Evolutionary conservation across 2,888 invertebrate genomes (phyloP), one percentile per base, ranked within the genome.

Genomic region (Omphaloscelis lunosa): DNA sequence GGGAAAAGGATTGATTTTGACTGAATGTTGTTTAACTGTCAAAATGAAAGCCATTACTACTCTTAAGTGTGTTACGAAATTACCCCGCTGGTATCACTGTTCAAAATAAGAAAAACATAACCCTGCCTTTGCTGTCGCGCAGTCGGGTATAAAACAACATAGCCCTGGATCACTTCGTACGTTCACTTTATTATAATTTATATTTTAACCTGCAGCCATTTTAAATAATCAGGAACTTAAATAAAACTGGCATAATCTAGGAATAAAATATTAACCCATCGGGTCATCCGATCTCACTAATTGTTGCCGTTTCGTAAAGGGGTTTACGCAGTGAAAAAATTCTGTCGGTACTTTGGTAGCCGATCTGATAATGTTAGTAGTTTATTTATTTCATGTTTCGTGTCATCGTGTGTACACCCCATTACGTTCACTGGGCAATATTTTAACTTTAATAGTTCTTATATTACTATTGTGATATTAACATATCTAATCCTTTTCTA

Each of bases 381-480:
- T 20, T 23, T 53, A 7, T 20, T 23, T 11, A 27, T 59, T 27
- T 39, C 7, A 23, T 6, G 12, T 15, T 59, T 17, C 56, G 12
- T 48, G 12, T 66, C 8, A 15, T 62, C 29, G 15, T 59, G 53
- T 59, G 58, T 12, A 41, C 17, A 51, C 62, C 53, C 27, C 27
- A 39, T 59, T 58, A 58, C 27, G 61, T 66, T 59, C n/a, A 70
- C 70, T 65, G 39, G 61, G 8, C 41, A 68, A 48, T 53, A 73
- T 68, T 68, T 27, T n/a, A 73, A 72, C 45, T n/a, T 53, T 51
- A 59, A 59, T 61, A 72, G n/a, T 53, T 72, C 69, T 59, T 72
- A 78, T 27, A 56, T 45, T 12, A 62, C 39, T 81, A 84, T 82
- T 88, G 86, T 88, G 86, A 86, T 87, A 80, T 70, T 80, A 81